phyloP scores from a whole-genome alignment of 2,797 vertebrate species.

The Myoxocephalus aenaeus region DNA sequence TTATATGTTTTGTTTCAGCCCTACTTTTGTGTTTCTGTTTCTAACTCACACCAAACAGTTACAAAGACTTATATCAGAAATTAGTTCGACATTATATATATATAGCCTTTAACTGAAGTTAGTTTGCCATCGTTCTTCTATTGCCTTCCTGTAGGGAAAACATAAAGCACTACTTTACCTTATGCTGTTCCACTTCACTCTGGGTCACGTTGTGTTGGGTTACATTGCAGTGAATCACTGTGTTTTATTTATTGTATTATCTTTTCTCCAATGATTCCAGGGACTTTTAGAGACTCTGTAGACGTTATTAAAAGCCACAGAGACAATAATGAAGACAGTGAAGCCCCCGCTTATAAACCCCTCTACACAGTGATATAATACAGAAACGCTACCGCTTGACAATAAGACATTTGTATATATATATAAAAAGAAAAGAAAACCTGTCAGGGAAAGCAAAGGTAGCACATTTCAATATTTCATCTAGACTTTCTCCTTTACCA shows the following conservation, averaged over 20 bases:
- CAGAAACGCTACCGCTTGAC: background rate
- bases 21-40: background rate
- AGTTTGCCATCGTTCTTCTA: background rate
- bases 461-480: slow-evolving; percentile 46
- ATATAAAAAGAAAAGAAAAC: slow-evolving; percentile 31
- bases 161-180: background rate
- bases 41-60: background rate
- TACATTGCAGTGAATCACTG: background rate
- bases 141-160: background rate
- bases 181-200: background rate
- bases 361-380: background rate
- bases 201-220: background rate
- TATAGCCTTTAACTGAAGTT: background rate
- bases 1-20: background rate
- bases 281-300: background rate
- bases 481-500: slow-evolving; percentile 10
- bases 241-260: background rate
- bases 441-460: slow-evolving; percentile 12
- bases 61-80: background rate
- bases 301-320: slow-evolving; percentile 5
- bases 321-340: slow-evolving; percentile 6
- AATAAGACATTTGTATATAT: background rate
- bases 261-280: background rate
- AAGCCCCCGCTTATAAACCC: slow-evolving; percentile 17
- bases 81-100: background rate